A percentile compares a stretch with the other conserved stretches of the same genome.
Evolutionary conservation across 2,113 vertebrate species (phyloP).

Genomic region (Tachysurus vachellii): DNA sequence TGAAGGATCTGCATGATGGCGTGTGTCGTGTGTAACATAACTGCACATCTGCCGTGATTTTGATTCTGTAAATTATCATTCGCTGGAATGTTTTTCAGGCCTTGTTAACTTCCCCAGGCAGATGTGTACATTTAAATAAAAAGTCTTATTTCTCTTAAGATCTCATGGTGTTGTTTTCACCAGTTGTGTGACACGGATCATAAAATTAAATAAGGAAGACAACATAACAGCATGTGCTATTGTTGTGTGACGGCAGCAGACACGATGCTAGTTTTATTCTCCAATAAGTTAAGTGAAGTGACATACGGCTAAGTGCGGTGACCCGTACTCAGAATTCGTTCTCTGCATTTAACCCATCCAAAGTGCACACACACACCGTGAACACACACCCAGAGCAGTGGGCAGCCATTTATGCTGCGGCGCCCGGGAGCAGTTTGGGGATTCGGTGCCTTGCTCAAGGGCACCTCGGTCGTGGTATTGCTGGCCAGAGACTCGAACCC

Average conservation of each 20-base stretch:
- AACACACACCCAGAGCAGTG: too few relatives aligned
- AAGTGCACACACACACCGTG: too few relatives aligned
- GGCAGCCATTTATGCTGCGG: too few relatives aligned
- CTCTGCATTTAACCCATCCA: too few relatives aligned
- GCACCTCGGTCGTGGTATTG: too few relatives aligned
- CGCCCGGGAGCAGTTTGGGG: too few relatives aligned
- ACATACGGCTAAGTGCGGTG: too few relatives aligned
- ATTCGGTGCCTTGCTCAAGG: too few relatives aligned
- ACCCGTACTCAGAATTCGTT: too few relatives aligned
- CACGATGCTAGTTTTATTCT: neutral
- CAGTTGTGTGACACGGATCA: neutral
- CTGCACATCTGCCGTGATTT: neutral
- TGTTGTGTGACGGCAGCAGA: neutral
- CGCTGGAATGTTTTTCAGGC: neutral
- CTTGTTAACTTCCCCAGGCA: neutral
- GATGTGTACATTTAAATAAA: conserved; percentile 51
- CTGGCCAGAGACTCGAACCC: too few relatives aligned
- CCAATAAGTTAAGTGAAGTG: neutral
- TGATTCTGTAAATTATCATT: conserved; percentile 34
- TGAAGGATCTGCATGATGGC: neutral
- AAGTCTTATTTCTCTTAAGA: conserved; percentile 44
- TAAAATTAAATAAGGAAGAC: neutral
- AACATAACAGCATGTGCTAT: neutral
- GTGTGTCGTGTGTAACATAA: neutral
- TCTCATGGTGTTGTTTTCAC: neutral